Evolutionary conservation across 2,113 vertebrate genomes (phyloP).

Genomic region (Eulemur rufifrons): DNA sequence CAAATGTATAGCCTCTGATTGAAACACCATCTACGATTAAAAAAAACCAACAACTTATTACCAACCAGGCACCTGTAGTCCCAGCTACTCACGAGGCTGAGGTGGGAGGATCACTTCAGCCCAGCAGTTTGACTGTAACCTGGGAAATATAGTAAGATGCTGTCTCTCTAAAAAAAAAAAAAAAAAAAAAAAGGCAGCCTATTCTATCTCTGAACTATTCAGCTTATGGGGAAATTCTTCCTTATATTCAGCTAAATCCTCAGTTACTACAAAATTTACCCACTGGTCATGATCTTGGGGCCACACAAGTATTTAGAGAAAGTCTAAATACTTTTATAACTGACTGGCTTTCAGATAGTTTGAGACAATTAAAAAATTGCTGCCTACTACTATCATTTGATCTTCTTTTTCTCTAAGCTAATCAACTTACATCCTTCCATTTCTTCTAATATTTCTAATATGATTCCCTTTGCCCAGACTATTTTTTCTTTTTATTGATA

Average conservation of each 20-base stretch:
- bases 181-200: too few relatives aligned
- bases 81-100: too few relatives aligned
- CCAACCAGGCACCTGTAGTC: too few relatives aligned
- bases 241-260: neutral
- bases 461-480: neutral
- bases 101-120: too few relatives aligned
- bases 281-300: neutral
- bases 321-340: neutral
- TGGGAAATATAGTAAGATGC: too few relatives aligned
- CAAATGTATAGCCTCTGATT: neutral
- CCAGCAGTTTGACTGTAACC: too few relatives aligned
- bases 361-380: neutral
- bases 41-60: too few relatives aligned
- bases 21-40: neutral
- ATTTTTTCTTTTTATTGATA: neutral
- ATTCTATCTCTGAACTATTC: neutral
- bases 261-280: neutral
- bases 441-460: neutral
- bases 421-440: neutral
- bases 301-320: neutral
- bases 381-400: neutral
- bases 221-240: neutral
- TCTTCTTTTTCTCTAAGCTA: neutral
- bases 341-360: neutral
- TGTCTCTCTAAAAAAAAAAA: too few relatives aligned